Percentiles rank a stretch among this genome's conserved stretches.
Evolutionary conservation across 2,888 invertebrate species (phyloP).

Genomic region (Hirtodrosophila trivittata): DNA sequence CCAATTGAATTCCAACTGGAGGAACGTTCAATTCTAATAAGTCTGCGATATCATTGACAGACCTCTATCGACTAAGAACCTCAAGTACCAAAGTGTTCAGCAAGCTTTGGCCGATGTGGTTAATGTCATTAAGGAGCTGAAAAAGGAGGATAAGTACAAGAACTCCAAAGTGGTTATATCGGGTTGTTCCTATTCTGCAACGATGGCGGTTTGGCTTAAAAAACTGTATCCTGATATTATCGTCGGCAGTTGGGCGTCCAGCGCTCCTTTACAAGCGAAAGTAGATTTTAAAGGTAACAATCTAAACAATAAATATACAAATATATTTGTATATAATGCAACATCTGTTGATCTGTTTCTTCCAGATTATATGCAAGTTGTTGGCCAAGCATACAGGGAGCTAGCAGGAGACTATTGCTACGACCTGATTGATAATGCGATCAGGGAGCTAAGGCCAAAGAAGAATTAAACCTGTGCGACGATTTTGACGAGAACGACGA

Average conservation of each 20-base stretch:
- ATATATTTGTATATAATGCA: too few relatives aligned
- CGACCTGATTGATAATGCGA: constrained; percentile 64
- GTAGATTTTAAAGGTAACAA: constrained; percentile 85
- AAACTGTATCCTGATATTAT: constrained; percentile 86
- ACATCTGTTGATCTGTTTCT: too few relatives aligned
- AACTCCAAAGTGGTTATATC: constrained; percentile 84
- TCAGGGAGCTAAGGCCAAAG: constrained; percentile 43
- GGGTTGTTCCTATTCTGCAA: constrained; percentile 87
- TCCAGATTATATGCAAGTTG: constrained; percentile 69
- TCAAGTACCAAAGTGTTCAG: constrained; percentile 86
- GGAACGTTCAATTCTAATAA: too few relatives aligned
- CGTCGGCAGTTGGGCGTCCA: constrained; percentile 86
- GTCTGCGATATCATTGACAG: not conserved
- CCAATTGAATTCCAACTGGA: not conserved
- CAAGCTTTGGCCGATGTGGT: constrained; percentile 88
- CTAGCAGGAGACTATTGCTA: constrained; percentile 70
- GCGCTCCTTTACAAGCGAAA: constrained; percentile 86
- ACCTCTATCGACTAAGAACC: constrained; percentile 82
- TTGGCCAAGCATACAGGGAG: constrained; percentile 56
- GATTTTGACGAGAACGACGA: constrained; percentile 54
- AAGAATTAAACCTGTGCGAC: constrained; percentile 65
- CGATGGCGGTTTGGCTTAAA: constrained; percentile 87
- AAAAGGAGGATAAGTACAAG: constrained; percentile 58
- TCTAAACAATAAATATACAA: not conserved
- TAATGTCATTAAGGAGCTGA: constrained; percentile 85